A percentile compares a stretch with the other conserved stretches of the same genome.
Evolutionary conservation across 1,140 invertebrate species (phyloP).

Genomic region (Cydia splendana): DNA sequence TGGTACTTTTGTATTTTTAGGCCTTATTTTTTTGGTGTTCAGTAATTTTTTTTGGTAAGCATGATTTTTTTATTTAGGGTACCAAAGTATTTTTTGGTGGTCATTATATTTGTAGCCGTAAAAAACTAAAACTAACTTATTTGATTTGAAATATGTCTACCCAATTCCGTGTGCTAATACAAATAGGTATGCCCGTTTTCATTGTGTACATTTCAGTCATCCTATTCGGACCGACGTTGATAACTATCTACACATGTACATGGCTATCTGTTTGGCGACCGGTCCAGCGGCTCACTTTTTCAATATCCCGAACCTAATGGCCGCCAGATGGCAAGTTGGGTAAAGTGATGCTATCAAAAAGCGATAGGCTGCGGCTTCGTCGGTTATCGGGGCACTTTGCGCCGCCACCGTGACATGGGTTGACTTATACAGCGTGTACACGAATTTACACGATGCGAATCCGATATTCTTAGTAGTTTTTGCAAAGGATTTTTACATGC

Average conservation of each 20-base stretch:
- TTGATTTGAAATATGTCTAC: too few species aligned
- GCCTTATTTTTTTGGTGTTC: too few species aligned
- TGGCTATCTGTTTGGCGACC: slow-evolving; percentile 46
- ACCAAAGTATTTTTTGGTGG: too few species aligned
- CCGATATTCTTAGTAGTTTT: slow-evolving; percentile 36
- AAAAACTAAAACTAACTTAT: too few species aligned
- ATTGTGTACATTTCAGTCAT: too few species aligned
- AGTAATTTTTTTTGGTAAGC: too few species aligned
- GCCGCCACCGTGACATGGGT: slow-evolving; percentile 66
- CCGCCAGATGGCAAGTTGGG: slow-evolving; percentile 75
- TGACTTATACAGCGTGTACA: slow-evolving; percentile 61
- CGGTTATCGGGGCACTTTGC: slow-evolving; percentile 77
- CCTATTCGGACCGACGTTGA: not conserved
- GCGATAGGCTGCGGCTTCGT: slow-evolving; percentile 73
- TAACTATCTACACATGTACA: not conserved
- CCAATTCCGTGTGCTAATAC: not conserved
- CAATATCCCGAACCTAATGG: slow-evolving; percentile 76
- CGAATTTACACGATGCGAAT: slow-evolving; percentile 45
- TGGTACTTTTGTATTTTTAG: too few species aligned
- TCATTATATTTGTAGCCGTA: too few species aligned
- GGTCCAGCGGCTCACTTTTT: slow-evolving; percentile 69
- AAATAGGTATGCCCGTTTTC: too few species aligned
- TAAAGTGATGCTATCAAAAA: slow-evolving; percentile 79
- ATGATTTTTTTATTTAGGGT: too few species aligned
- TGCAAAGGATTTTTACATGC: not conserved